A percentile compares a stretch with the other conserved stretches of the same genome.
phyloP scores from a whole-genome alignment of 2,797 vertebrate genomes.

The Gallinago stenura region DNA sequence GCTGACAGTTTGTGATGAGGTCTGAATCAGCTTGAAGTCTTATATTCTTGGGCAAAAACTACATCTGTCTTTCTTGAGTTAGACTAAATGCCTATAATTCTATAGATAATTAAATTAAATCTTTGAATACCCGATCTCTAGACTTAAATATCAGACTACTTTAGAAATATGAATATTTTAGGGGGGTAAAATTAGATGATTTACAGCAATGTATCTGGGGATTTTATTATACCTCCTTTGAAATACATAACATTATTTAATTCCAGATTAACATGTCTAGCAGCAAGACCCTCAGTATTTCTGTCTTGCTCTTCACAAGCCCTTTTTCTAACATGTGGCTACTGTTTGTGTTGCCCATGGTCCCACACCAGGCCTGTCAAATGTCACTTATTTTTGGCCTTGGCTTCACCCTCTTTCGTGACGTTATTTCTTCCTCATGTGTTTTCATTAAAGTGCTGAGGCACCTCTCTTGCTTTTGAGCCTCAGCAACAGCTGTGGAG shows the following conservation, averaged over 20 bases:
- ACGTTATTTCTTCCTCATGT: neutral
- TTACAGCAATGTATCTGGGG: conserved; percentile 20
- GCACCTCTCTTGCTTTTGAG: neutral
- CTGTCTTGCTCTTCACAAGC: neutral
- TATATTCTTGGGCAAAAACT: conserved; percentile 9
- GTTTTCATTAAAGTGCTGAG: neutral
- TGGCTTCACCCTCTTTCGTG: neutral
- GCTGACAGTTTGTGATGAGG: neutral
- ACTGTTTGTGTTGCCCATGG: neutral
- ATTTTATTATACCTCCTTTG: conserved; percentile 55
- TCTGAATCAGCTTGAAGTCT: conserved; percentile 1
- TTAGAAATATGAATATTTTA: conserved; percentile 57
- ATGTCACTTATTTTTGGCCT: neutral
- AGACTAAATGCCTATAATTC: conserved; percentile 37
- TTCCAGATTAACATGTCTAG: conserved; percentile 30
- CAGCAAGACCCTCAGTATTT: neutral
- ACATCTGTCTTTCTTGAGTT: conserved; percentile 38
- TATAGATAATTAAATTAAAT: conserved; percentile 57
- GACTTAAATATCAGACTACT: conserved; percentile 37
- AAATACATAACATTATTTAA: conserved; percentile 48
- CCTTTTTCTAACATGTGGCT: neutral
- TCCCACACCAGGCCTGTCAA: neutral
- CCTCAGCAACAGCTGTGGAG: neutral
- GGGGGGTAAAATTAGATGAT: conserved; percentile 17
- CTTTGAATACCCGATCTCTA: conserved; percentile 29